A percentile compares a stretch with the other conserved stretches of the same genome.
These are phyloP conservation scores for Odontocolon sp. DNA, from an alignment of 2,888 invertebrate genomes.

Conservation along the genomic window DNA sequence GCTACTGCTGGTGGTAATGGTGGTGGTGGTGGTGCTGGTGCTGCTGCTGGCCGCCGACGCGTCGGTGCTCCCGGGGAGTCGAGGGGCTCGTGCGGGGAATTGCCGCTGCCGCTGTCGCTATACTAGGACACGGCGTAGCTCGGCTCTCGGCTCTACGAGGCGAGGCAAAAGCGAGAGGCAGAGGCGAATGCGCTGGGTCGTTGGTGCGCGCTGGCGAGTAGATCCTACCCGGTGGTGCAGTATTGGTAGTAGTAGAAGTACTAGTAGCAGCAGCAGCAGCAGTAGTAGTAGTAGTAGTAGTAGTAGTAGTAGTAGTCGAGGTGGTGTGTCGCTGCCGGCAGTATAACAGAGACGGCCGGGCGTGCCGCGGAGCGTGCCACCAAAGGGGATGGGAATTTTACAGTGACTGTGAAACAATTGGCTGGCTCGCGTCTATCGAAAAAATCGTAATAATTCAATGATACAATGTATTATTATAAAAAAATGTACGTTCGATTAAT, in stretches of 20 bases:
- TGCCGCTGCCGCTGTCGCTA: constrained; percentile 37
- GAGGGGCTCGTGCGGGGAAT: constrained; percentile 25
- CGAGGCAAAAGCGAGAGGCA: constrained; percentile 30
- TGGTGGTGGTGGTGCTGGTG: constrained; percentile 43
- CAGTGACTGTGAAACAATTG: constrained; percentile 74
- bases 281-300: not conserved
- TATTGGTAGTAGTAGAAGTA: constrained; percentile 43
- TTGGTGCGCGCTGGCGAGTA: constrained; percentile 58
- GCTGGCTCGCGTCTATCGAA: constrained; percentile 60
- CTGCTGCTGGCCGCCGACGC: constrained; percentile 55
- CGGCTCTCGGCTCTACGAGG: constrained; percentile 20
- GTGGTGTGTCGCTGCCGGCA: constrained; percentile 78
- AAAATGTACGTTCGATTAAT: not conserved
- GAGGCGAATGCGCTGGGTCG: constrained; percentile 61
- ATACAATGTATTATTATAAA: not conserved
- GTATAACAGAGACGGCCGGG: constrained; percentile 80
- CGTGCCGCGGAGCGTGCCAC: constrained; percentile 81
- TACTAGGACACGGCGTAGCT: constrained; percentile 19
- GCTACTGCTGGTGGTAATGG: constrained; percentile 51
- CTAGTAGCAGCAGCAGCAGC: constrained; percentile 21
- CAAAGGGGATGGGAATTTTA: constrained; percentile 80
- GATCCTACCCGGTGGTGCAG: constrained; percentile 39
- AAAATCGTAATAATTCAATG: constrained; percentile 67
- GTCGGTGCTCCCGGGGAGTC: constrained; percentile 53
- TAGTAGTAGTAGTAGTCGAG: constrained; percentile 40